These are phyloP conservation scores for Parnassius glacialis DNA, from an alignment of 2,888 invertebrate species.

Conservation along the genomic window DNA sequence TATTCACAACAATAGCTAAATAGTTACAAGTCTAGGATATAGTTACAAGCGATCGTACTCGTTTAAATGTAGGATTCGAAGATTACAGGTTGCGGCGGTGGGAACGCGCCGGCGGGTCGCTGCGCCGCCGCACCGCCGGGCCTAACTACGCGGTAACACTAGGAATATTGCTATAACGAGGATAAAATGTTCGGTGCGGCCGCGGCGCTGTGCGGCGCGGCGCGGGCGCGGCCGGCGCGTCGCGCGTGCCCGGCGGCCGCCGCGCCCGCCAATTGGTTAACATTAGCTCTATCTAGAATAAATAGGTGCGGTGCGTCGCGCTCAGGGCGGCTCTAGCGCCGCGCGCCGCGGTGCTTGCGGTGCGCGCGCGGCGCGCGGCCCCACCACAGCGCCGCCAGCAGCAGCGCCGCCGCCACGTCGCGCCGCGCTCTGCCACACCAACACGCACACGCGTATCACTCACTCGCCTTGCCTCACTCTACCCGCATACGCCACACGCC, in stretches of 20 bases:
- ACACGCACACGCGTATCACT: conserved; percentile 28
- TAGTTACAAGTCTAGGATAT: conserved; percentile 69
- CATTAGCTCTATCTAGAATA: conserved; percentile 79
- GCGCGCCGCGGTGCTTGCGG: conserved; percentile 81
- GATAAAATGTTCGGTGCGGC: conserved; percentile 40
- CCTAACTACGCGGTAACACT: conserved; percentile 49
- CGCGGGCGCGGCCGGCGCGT: conserved; percentile 54
- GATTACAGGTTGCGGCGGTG: conserved; percentile 52
- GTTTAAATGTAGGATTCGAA: conserved; percentile 65
- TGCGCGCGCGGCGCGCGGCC: conserved; percentile 59
- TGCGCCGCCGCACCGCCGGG: conserved; percentile 24
- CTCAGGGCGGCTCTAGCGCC: conserved; percentile 79
- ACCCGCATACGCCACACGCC: conserved; percentile 13
- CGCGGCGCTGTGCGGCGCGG: conserved; percentile 42
- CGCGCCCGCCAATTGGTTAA: conserved; percentile 71
- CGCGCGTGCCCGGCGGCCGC: conserved; percentile 56
- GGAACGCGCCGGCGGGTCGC: conserved; percentile 39
- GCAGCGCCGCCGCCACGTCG: conserved; percentile 56
- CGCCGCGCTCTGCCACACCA: conserved; percentile 53
- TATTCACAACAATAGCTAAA: conserved; percentile 71
- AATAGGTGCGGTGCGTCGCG: conserved; percentile 51
- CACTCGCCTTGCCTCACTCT: neutral
- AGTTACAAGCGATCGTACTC: conserved; percentile 70
- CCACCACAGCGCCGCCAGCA: conserved; percentile 66
- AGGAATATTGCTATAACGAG: conserved; percentile 52